Percentiles rank a stretch among this genome's conserved stretches.
These are phyloP conservation scores for Drosophila funebris DNA, from an alignment of 1,140 invertebrate genomes.

Conservation along the genomic window DNA sequence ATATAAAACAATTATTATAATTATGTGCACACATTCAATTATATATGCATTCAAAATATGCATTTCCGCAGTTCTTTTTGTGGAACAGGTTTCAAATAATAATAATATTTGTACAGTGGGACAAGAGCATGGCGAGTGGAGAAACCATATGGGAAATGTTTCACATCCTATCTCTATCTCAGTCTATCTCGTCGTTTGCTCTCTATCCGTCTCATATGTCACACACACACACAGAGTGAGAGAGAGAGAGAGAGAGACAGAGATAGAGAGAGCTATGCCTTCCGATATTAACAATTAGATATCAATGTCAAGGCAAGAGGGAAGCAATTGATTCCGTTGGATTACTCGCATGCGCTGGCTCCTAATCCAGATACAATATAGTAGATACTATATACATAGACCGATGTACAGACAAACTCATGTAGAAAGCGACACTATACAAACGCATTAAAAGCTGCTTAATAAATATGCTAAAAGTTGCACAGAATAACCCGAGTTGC, in stretches of 20 bases:
- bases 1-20: conserved; percentile 15
- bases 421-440: conserved; percentile 20
- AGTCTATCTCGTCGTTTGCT: not conserved
- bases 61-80: conserved; percentile 19
- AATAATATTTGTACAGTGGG: conserved; percentile 61
- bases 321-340: not conserved
- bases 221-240: conserved; percentile 1
- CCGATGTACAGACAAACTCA: conserved; percentile 19
- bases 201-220: not conserved
- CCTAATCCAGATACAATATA: conserved; percentile 18
- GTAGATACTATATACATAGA: conserved; percentile 56
- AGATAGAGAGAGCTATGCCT: not conserved
- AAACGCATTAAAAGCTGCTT: conserved; percentile 51
- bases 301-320: not conserved
- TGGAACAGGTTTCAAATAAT: conserved; percentile 37
- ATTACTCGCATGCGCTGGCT: conserved; percentile 3
- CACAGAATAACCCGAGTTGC: conserved; percentile 10
- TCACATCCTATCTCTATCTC: not conserved
- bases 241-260: not conserved
- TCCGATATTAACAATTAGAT: not conserved
- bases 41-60: no score
- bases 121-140: conserved; percentile 21
- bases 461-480: conserved; percentile 25
- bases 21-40: conserved; percentile 29
- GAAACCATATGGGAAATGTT: not conserved